Conservation (phyloP, 2,888 invertebrate species). For the Cremastinae sp. region DNA sequence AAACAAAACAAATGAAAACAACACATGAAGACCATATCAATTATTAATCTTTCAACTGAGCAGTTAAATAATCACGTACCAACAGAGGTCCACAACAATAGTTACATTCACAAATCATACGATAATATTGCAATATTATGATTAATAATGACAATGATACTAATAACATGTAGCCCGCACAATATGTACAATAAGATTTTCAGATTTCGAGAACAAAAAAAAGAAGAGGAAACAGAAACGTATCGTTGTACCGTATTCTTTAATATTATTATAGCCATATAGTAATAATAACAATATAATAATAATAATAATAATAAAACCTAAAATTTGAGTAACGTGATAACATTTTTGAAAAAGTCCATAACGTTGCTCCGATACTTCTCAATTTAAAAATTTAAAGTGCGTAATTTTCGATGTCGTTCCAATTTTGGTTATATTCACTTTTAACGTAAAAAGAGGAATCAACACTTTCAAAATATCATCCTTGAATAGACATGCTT, state of each 20-base stretch:
- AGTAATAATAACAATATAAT: constrained; percentile 30
- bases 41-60: constrained; percentile 53
- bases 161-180: constrained; percentile 59
- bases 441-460: neutral
- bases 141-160: constrained; percentile 46
- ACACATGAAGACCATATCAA: neutral
- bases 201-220: constrained; percentile 49
- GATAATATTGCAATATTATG: constrained; percentile 39
- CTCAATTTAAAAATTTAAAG: too few relatives aligned
- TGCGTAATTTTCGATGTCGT: constrained; percentile 39
- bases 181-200: too few relatives aligned
- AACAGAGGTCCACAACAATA: constrained; percentile 40
- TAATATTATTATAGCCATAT: constrained; percentile 24
- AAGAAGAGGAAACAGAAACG: constrained; percentile 61
- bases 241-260: constrained; percentile 53
- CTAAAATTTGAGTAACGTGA: constrained; percentile 65
- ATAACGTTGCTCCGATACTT: constrained; percentile 43
- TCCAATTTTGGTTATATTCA: constrained; percentile 9
- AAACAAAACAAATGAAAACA: constrained; percentile 26
- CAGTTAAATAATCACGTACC: constrained; percentile 43
- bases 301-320: constrained; percentile 57
- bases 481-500: constrained; percentile 7
- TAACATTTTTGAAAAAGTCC: constrained; percentile 57
- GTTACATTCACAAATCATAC: constrained; percentile 37
- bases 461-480: neutral